Evolutionary conservation across 2,888 invertebrate genomes (phyloP).

Genomic region (Synergus japonicus): DNA sequence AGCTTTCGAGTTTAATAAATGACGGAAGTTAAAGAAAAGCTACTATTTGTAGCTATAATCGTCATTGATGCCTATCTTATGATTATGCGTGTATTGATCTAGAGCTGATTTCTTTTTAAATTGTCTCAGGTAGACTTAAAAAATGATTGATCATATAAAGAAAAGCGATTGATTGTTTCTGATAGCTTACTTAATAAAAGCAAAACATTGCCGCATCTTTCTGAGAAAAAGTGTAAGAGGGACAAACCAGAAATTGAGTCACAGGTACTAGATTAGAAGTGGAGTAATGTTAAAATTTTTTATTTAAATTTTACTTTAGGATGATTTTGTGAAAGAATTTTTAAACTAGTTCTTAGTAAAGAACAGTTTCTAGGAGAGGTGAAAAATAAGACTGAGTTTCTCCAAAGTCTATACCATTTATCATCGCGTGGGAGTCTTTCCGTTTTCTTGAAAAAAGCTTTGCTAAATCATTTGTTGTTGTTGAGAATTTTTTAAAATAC

Average conservation of each 20-base stretch:
- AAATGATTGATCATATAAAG: constrained; percentile 14
- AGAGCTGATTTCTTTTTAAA: constrained; percentile 17
- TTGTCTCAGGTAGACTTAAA: background rate
- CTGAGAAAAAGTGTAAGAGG: background rate
- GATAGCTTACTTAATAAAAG: background rate
- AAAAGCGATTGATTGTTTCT: background rate
- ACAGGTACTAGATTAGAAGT: background rate
- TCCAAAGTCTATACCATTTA: background rate
- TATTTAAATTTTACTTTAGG: background rate
- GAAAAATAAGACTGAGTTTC: background rate
- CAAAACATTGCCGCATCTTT: background rate
- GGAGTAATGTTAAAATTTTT: background rate
- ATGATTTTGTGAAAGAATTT: background rate
- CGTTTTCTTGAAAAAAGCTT: background rate
- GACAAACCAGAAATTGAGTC: background rate
- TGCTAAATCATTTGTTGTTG: background rate
- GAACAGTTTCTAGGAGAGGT: background rate
- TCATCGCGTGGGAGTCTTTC: background rate
- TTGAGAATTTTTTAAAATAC: background rate
- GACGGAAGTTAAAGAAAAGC: background rate
- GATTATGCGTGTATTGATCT: background rate
- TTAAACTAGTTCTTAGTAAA: background rate
- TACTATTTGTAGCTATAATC: background rate
- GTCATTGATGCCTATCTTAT: background rate
- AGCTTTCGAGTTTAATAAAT: background rate